Base-by-base conservation (phyloP, 2,113 vertebrate species). In the Todiramphus saurophagus region DNA sequence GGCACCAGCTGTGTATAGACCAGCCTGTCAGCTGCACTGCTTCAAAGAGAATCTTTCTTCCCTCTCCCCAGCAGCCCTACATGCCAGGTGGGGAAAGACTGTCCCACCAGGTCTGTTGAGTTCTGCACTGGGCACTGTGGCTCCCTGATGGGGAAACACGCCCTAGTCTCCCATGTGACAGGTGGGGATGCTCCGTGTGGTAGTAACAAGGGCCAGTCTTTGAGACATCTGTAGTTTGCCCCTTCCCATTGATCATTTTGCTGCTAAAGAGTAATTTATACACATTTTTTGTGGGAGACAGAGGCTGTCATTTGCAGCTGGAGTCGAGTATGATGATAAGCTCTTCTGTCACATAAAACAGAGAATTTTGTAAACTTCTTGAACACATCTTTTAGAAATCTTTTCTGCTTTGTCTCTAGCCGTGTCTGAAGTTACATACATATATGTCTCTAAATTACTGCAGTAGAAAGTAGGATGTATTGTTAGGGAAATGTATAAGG, bases 141-240 rank as follows among this genome's bases (percentile, higher is more conserved):
- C 10, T 63, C 25, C 14, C 43, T 77, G 16, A 5, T 46, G 30
- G 33, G 30, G 12, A 77, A 63, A 48, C 3, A 5, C 59, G 53
- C 31, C 16, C 11, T 20, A 16, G 10, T 25, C 19, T 78, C 43
- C n/a, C 2, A 3, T 3, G 0, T 14, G 39, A 12, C 39, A 13
- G 6, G 6, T 11, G 24, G 8, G 21, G 19, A 13, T 78, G 27
- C 14, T 48, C 14, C 37, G 5, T 43, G 48, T 0, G 0, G 13
- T 2, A 82, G 20, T 9, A 28, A 78, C 31, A 59, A 79, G 62
- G 28, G 75, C 10, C n/a, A 41, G 17, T 35, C 33, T 80, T 51
- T 33, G 19, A 64, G 72, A 83, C 87, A 67, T n/a, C 25, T 43
- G 14, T 72, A n/a, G 11, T 63, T 68, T 5, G 5, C 4, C 21